Percentiles rank a stretch among this genome's conserved stretches.
phyloP scores from a whole-genome alignment of 2,888 invertebrate species.

The Leptogaster cylindrica region DNA sequence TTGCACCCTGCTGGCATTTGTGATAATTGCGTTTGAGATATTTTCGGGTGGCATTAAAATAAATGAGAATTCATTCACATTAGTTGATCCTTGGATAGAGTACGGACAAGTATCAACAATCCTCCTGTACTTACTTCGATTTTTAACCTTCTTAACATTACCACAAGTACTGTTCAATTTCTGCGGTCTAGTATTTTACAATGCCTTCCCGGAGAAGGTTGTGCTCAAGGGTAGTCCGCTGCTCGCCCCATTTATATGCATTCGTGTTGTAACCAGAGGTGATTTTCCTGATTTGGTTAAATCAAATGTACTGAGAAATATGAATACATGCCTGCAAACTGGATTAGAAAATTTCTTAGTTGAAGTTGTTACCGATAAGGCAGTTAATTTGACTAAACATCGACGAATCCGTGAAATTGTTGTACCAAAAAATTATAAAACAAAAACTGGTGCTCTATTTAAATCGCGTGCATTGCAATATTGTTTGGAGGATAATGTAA shows the following conservation, averaged over 20 bases:
- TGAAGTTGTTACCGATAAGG: constrained; percentile 96
- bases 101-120: constrained; percentile 80
- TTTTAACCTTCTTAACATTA: constrained; percentile 82
- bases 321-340: constrained; percentile 85
- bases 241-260: constrained; percentile 91
- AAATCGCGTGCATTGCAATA: constrained; percentile 95
- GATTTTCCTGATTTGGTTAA: constrained; percentile 91
- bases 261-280: constrained; percentile 92
- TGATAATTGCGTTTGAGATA: constrained; percentile 78
- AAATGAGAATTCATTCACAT: constrained; percentile 63
- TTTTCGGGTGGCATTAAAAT: constrained; percentile 70
- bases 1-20: constrained; percentile 74
- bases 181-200: constrained; percentile 84
- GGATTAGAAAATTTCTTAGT: constrained; percentile 95
- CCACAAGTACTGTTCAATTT: constrained; percentile 87
- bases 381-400: constrained; percentile 76
- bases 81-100: constrained; percentile 79
- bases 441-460: constrained; percentile 90
- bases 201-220: constrained; percentile 93
- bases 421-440: constrained; percentile 84
- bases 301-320: constrained; percentile 83
- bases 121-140: constrained; percentile 77
- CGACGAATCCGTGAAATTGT: constrained; percentile 85
- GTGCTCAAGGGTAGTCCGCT: constrained; percentile 87
- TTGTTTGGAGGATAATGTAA: constrained; percentile 89